Base-by-base conservation (phyloP, 2,888 invertebrate genomes). In the Sisyra terminalis region DNA sequence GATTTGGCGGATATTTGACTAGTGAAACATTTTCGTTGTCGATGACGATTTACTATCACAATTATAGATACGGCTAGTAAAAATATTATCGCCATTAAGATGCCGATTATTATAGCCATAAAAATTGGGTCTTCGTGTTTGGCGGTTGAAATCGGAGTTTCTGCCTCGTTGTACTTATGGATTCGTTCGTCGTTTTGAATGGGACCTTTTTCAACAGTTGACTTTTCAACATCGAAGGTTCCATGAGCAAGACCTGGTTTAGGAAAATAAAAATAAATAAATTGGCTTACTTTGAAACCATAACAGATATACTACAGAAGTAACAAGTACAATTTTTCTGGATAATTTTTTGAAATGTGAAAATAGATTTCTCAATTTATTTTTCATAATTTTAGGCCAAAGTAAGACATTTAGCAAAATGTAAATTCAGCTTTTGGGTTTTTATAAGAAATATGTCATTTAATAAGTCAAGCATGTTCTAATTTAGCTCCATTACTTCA, bases 101-200 rank as follows among this genome's bases (percentile, higher is more conserved):
- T 77, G n/a, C 83, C 80, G 32, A 84, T 75, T 42, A 81, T 76
- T 47, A 83, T 71, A n/a, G 80, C 80, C 65, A 83, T 72, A 61
- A 80, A 78, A 5, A 78, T 64, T 2, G 79, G 76, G 53, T 81
- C 80, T 49, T 79, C 78, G 52, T 75, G 72, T 45, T 73, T 73
- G 1, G 74, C 77, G 8, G 75, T 73, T 10, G 77, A 70, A 46
- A 79, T 71, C n/a, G 76, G 73, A 47, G 70, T 69, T 50, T 59
- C 60, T 39, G 58, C 57, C 38, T 61, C 58, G 41, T 61, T 60
- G 46, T 61, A 55, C 48, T 60, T 70, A 37, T 64, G 58, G 29
- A 67, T 59, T 41, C 63, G 58, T 48, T 67, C 65, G 40, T 63
- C 63, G 46, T 66, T 67, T 50, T 70, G 69, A 34, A 67, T 65